A percentile compares a stretch with the other conserved stretches of the same genome.
Conservation (phyloP, 2,113 vertebrate genomes). For the Xiphophorus couchianus region DNA sequence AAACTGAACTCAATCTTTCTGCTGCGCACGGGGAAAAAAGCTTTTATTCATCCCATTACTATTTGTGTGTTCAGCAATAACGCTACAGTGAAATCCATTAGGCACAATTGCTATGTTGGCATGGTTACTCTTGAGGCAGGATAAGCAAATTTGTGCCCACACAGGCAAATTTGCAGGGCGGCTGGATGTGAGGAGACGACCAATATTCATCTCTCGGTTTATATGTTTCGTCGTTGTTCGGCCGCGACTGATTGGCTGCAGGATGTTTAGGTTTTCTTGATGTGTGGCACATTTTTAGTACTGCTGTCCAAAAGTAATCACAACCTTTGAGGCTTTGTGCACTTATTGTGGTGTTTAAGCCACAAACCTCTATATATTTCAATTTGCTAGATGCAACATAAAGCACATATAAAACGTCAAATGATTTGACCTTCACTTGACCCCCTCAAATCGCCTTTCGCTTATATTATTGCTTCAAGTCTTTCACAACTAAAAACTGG, state of each 20-base stretch:
- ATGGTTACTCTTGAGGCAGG: constrained; percentile 65
- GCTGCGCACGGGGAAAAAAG: constrained; percentile 44
- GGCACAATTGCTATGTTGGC: constrained; percentile 72
- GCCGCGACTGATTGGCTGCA: constrained; percentile 17
- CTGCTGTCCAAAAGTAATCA: background rate
- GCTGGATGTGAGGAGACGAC: constrained; percentile 56
- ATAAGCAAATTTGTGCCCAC: constrained; percentile 73
- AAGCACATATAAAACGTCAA: no score
- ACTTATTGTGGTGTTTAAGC: background rate
- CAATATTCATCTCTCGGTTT: constrained; percentile 56
- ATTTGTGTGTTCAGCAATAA: constrained; percentile 75
- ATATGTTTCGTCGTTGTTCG: constrained; percentile 30
- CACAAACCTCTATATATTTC: background rate
- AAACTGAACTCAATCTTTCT: constrained; percentile 54
- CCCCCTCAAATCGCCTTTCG: no score
- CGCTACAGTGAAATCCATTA: constrained; percentile 73
- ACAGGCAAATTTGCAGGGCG: constrained; percentile 67
- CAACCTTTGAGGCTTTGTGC: background rate
- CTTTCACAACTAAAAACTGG: no score
- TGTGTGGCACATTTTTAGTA: background rate
- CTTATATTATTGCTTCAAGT: no score
- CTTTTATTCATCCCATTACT: constrained; percentile 64
- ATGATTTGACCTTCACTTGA: no score
- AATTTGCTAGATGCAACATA: background rate
- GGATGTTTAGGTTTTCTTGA: constrained; percentile 1